Evolutionary conservation across 2,797 vertebrate genomes (phyloP).

Genomic region (Melanotaenia trifasciata): DNA sequence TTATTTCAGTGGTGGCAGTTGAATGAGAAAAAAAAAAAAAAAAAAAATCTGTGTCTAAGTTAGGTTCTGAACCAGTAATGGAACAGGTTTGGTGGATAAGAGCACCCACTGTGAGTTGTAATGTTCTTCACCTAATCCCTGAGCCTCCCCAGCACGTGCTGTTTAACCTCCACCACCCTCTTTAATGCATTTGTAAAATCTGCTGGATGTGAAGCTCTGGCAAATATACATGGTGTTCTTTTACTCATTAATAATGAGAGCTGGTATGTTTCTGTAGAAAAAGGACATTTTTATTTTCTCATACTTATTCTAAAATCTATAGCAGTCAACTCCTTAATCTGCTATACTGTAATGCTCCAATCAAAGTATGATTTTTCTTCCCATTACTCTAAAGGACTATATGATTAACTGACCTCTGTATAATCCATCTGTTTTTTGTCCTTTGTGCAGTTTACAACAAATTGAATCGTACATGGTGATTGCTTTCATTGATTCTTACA

Average conservation of each 20-base stretch:
- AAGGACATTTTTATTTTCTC: neutral
- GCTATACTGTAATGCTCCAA: constrained; percentile 16
- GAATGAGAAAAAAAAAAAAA: too few species aligned
- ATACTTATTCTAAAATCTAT: constrained; percentile 17
- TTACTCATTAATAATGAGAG: neutral
- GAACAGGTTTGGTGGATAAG: too few species aligned
- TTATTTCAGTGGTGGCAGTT: too few species aligned
- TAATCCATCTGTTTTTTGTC: constrained; percentile 49
- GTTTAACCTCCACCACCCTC: constrained; percentile 3
- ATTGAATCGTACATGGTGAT: constrained; percentile 71
- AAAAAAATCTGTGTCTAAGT: too few species aligned
- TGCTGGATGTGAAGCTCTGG: neutral
- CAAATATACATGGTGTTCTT: neutral
- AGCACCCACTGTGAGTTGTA: constrained; percentile 2
- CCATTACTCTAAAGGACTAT: constrained; percentile 46
- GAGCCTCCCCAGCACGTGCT: neutral
- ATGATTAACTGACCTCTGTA: constrained; percentile 56
- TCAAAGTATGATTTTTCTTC: constrained; percentile 37
- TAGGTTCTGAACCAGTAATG: too few species aligned
- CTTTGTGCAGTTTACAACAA: constrained; percentile 62
- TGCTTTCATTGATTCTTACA: constrained; percentile 76
- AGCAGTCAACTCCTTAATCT: constrained; percentile 16
- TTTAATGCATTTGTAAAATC: neutral
- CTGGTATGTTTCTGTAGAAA: neutral
- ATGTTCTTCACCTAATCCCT: constrained; percentile 10